Evolutionary conservation across 2,113 vertebrate species (phyloP), one percentile per base, ranked within the genome.

Genomic region (Phyllopteryx taeniolatus): DNA sequence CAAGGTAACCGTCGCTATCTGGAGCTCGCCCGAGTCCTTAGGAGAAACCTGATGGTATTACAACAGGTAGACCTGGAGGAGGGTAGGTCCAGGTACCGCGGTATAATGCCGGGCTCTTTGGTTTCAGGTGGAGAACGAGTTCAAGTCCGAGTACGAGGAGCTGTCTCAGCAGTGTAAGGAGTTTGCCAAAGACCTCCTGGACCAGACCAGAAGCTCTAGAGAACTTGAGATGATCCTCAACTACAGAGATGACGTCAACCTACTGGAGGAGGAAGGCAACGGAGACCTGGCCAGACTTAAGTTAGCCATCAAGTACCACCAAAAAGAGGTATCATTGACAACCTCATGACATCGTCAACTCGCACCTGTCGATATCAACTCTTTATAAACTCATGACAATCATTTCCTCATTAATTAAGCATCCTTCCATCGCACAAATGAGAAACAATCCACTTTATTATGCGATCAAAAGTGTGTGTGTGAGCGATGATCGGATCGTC

Each of bases 181-280:
- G 77, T 99, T 99, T 79, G 97, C 97, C 42, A 99, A 99, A 89
- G 95, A 99, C 90, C 94, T 99, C 2, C 85, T 99, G 86, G 98
- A 99, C 87, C 98, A 99, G 91, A 99, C 98, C 1, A 91, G 98
- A 56, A 99, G 98, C 90, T 99, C 98, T 76, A 93, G 96, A 75
- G 98, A 99, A 88, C 93, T 99, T 81, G 96, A 99, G 93, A 95
- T 98, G 92, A 96, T 99, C 88, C 96, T 99, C 67, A 99, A 99
- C 91, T 98, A 96, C 87, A 93, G 92, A 77, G 98, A 99, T 17
- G 95, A 98, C 84, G 92, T 90, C 61, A 95, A 93, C 76, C 84
- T 94, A 63, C 85, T 99, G 84, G 96, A 97, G 77, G 96, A 97
- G 70, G 95, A 97, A 80, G 94, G 83, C 74, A 95, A 93, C 82